Conservation (phyloP, 2,888 invertebrate species). For the Machimus atricapillus region DNA sequence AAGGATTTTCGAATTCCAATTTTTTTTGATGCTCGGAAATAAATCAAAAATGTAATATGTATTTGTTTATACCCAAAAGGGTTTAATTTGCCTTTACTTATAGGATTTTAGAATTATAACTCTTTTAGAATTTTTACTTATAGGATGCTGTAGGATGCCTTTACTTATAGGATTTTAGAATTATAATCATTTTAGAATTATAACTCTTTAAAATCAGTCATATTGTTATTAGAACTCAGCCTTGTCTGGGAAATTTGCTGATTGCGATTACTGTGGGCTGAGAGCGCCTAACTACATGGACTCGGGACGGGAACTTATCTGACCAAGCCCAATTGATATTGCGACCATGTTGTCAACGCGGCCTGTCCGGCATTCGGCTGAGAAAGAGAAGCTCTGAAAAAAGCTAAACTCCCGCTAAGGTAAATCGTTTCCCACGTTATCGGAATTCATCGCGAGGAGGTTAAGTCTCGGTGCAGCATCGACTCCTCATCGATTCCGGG, state of each 20-base stretch:
- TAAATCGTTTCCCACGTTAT: slow-evolving; percentile 34
- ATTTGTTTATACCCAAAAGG: too few species aligned
- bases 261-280: not conserved
- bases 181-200: too few species aligned
- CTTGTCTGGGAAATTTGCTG: not conserved
- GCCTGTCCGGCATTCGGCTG: not conserved
- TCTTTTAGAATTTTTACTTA: too few species aligned
- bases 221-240: not conserved
- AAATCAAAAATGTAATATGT: too few species aligned
- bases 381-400: not conserved
- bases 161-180: too few species aligned
- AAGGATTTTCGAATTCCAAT: too few species aligned
- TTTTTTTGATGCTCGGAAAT: too few species aligned
- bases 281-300: not conserved
- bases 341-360: not conserved
- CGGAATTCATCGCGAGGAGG: not conserved
- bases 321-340: not conserved
- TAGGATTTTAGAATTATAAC: too few species aligned
- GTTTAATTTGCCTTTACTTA: too few species aligned
- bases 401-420: slow-evolving; percentile 18
- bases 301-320: not conserved
- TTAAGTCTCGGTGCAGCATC: not conserved
- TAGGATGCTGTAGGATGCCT: too few species aligned
- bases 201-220: too few species aligned
- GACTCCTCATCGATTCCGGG: slow-evolving; percentile 26